phyloP scores from a whole-genome alignment of 2,113 vertebrate species.

The Lamprotornis superbus region DNA sequence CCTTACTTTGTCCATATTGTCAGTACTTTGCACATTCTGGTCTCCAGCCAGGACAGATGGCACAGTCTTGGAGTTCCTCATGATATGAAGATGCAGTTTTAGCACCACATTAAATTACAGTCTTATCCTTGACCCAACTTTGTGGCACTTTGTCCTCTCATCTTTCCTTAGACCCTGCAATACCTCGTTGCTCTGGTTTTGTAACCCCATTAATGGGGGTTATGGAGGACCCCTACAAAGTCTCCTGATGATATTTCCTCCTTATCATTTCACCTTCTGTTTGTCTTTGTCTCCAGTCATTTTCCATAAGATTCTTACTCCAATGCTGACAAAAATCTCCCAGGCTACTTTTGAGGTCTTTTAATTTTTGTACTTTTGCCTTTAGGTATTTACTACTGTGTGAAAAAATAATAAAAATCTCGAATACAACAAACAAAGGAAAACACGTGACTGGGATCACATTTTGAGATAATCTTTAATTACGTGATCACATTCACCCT shows the following conservation, averaged over 20 bases:
- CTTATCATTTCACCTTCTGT: background rate
- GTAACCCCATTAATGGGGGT: background rate
- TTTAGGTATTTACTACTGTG: background rate
- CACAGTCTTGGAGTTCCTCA: background rate
- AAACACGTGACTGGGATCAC: background rate
- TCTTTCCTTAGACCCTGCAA: background rate
- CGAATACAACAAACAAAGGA: background rate
- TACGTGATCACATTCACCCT: background rate
- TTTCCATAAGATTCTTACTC: background rate
- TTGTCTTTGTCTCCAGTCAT: background rate
- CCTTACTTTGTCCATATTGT: background rate
- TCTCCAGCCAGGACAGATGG: background rate
- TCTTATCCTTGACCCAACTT: background rate
- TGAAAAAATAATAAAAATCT: background rate
- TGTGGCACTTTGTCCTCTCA: background rate
- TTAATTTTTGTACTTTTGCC: background rate
- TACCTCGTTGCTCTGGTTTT: background rate
- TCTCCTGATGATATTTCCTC: background rate
- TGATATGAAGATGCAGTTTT: background rate
- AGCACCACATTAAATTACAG: background rate
- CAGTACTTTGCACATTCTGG: background rate
- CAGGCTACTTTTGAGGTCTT: background rate
- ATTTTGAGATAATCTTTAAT: background rate
- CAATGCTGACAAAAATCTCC: background rate
- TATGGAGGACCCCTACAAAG: background rate